Conservation (phyloP, 64 coral and sea anemone genomes). For the Porites australiensis region DNA sequence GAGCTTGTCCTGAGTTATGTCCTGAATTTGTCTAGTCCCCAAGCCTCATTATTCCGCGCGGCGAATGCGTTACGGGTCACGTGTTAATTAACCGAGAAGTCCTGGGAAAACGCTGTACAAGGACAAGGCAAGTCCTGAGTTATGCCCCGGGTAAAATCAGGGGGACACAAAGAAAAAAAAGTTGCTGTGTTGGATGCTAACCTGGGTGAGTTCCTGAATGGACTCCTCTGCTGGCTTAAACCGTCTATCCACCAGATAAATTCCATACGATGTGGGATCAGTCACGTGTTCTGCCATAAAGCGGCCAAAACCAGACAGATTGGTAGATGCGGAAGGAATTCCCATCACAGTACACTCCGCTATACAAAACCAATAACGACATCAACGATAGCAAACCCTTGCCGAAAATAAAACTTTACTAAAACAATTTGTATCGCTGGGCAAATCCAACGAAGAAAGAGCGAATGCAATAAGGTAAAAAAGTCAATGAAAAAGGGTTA, state of each 20-base stretch:
- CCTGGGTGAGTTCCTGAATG: constrained; percentile 83
- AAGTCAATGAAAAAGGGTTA: too few relatives aligned
- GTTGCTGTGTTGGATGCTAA: constrained; percentile 8
- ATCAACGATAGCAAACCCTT: neutral
- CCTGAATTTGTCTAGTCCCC: too few relatives aligned
- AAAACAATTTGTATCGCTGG: neutral
- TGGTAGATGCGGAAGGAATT: constrained; percentile 93
- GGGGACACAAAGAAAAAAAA: neutral
- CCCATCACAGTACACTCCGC: constrained; percentile 98
- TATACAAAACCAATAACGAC: constrained; percentile 12
- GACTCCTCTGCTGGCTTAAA: constrained; percentile 90
- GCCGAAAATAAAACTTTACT: neutral
- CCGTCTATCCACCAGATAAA: constrained; percentile 93
- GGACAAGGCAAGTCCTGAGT: neutral
- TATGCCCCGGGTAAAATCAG: neutral
- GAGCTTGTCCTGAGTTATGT: too few relatives aligned
- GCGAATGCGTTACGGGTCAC: too few relatives aligned
- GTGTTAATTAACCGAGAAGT: too few relatives aligned
- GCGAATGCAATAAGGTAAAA: too few relatives aligned
- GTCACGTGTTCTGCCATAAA: constrained; percentile 97
- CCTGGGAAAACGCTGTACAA: too few relatives aligned
- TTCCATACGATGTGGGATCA: constrained; percentile 96
- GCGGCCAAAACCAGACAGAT: constrained; percentile 97
- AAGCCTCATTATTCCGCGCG: too few relatives aligned
- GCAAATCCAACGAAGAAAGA: too few relatives aligned